A percentile compares a stretch with the other conserved stretches of the same genome.
These are phyloP conservation scores for Salminus brasiliensis DNA, from an alignment of 2,113 vertebrate genomes.

Conservation along the genomic window DNA sequence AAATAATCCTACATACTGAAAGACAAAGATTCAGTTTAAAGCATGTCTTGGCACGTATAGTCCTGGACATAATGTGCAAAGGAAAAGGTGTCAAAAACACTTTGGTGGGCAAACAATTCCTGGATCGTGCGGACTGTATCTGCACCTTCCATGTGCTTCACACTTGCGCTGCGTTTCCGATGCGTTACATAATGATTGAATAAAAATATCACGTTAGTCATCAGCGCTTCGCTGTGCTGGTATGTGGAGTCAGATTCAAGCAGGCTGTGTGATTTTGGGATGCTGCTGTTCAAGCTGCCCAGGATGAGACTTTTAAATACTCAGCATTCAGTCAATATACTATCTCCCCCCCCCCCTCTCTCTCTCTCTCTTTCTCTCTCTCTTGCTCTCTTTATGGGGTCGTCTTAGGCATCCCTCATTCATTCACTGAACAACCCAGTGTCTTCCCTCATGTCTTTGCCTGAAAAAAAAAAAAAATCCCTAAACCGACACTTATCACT, in stretches of 20 bases:
- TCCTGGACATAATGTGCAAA: constrained; percentile 62
- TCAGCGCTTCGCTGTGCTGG: constrained; percentile 42
- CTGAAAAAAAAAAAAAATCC: not conserved
- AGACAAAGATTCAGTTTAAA: constrained; percentile 49
- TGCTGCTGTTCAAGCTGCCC: constrained; percentile 26
- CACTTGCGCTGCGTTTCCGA: constrained; percentile 64
- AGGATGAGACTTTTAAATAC: constrained; percentile 37
- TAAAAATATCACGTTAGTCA: constrained; percentile 69
- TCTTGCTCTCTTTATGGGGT: not conserved
- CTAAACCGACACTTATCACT: not conserved
- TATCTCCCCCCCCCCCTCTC: not conserved
- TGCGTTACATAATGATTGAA: constrained; percentile 65
- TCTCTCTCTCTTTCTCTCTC: not conserved
- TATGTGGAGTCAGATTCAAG: constrained; percentile 54
- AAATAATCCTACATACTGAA: constrained; percentile 28
- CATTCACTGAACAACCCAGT: constrained; percentile 1
- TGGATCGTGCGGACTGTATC: constrained; percentile 51
- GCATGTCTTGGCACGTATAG: constrained; percentile 53
- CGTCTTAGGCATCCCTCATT: constrained; percentile 2
- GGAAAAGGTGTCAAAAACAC: constrained; percentile 64
- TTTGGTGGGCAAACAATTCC: constrained; percentile 62
- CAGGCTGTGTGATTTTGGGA: constrained; percentile 32
- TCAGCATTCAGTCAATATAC: constrained; percentile 44
- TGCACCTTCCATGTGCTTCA: constrained; percentile 62
- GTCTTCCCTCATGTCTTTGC: constrained; percentile 8